These are phyloP conservation scores for Dipodomys spectabilis DNA, from an alignment of 2,113 vertebrate species.

Conservation along the genomic window DNA sequence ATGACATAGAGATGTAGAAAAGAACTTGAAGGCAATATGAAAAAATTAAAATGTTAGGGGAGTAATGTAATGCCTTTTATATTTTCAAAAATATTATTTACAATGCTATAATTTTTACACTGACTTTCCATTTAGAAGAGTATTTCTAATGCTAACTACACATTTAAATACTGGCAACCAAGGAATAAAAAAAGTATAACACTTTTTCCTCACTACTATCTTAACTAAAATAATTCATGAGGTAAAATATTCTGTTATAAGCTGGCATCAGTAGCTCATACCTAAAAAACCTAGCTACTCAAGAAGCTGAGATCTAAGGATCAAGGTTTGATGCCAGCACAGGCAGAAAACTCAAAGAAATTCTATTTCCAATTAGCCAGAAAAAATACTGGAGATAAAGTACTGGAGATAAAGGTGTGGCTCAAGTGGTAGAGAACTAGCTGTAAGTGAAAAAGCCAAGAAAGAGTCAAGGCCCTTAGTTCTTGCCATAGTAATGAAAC, in stretches of 20 bases:
- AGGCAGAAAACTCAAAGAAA: no score
- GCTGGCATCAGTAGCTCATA: no score
- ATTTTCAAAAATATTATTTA: constrained; percentile 47
- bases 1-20: constrained; percentile 34
- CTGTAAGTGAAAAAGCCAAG: no score
- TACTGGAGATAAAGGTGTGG: no score
- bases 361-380: no score
- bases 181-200: constrained; percentile 28
- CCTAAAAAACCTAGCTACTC: no score
- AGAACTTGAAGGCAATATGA: neutral
- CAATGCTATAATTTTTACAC: constrained; percentile 15
- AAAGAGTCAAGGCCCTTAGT: neutral
- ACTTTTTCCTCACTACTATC: neutral
- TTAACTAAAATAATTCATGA: constrained; percentile 35
- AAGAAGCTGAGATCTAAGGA: no score
- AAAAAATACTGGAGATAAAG: no score
- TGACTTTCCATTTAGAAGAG: constrained; percentile 13
- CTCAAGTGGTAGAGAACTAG: no score
- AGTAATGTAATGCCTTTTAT: neutral
- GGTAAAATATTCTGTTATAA: constrained; percentile 1
- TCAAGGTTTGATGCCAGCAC: no score
- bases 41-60: constrained; percentile 46
- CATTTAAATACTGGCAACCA: constrained; percentile 32
- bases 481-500: neutral
- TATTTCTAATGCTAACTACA: constrained; percentile 10